A percentile compares a stretch with the other conserved stretches of the same genome.
Conservation (phyloP, 1,140 invertebrate species). For the Mizuhopecten yessoensis region DNA sequence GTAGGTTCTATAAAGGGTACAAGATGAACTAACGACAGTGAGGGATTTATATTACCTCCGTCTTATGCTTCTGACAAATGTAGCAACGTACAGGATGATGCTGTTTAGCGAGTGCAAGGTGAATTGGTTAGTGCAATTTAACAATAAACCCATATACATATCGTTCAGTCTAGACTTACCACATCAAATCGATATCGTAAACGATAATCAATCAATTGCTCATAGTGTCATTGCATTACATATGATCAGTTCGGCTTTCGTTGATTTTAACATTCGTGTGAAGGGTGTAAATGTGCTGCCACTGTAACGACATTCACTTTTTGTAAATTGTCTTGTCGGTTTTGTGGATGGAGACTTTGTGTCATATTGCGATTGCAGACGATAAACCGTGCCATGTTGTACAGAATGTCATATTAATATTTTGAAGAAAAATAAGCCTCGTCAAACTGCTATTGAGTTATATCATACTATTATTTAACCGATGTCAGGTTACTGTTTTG, state of each 20-base stretch:
- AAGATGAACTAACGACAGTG: too few relatives aligned
- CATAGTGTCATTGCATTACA: neutral
- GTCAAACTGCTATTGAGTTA: too few relatives aligned
- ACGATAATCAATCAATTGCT: neutral
- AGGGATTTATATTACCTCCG: too few relatives aligned
- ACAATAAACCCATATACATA: neutral
- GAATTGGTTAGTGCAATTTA: constrained; percentile 32
- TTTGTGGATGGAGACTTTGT: neutral
- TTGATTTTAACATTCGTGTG: neutral
- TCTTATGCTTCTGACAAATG: too few relatives aligned
- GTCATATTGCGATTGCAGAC: neutral
- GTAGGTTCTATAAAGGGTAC: too few relatives aligned
- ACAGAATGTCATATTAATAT: neutral
- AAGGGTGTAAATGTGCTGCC: neutral
- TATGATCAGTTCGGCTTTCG: neutral
- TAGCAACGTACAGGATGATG: neutral
- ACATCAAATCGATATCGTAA: neutral
- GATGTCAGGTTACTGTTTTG: too few relatives aligned
- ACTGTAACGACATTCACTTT: neutral
- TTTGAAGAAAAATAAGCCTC: neutral
- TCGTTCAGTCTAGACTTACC: neutral
- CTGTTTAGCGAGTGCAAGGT: neutral
- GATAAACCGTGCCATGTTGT: neutral
- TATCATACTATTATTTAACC: too few relatives aligned
- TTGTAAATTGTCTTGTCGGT: neutral